Base-by-base conservation (phyloP, 2,888 invertebrate genomes). In the Drosophila anomelani region DNA sequence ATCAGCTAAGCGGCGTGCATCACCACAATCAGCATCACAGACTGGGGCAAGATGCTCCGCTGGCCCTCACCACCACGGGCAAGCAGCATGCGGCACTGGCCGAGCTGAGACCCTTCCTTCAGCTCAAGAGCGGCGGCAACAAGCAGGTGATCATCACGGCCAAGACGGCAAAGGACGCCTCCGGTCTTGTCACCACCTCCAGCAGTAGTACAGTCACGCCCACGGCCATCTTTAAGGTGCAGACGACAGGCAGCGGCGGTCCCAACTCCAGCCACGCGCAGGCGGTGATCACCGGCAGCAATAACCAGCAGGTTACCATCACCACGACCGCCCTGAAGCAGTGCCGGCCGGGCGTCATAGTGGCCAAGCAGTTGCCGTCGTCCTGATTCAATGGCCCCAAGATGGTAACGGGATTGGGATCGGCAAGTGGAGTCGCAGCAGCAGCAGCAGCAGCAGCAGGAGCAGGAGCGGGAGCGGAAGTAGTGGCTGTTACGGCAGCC, bases 321-420 rank as follows among this genome's bases (percentile, higher is more conserved):
- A 91, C 91, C 57, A 90, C 92, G 56, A 90, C 92, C 41, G 77
- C 92, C 84, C 94, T 93, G 79, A 95, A 94, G 92, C 95, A 96
- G 90, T 95, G 96, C 88, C 95, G 97, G 90, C 97, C 97, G 26
- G 97, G 97, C 76, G 98, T 98, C 74, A 98, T 98, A 87, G 97
- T 98, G 71, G 97, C 96, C 69, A 97, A 97, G 93, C 97, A 97
- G 92, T 93, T 94, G 91, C 79, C 88, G 74, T 85, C 85, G 46
- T 95, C 96, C 94, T 96, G 95, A 96, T 94, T 95, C 64, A 80
- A 51, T 63, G 61, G 47, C 72, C 54, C 61, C 54, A 60, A 67
- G 23, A 26, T 34, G 67, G 47, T 38, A 71, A 44, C 73, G 70
- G 77, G 66, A 57, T n/a, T 58, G 59, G 68, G 49, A 56, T 12